Percentiles rank a stretch among this genome's conserved stretches.
phyloP scores from a whole-genome alignment of 2,888 invertebrate genomes.

The Diarsia brunnea region DNA sequence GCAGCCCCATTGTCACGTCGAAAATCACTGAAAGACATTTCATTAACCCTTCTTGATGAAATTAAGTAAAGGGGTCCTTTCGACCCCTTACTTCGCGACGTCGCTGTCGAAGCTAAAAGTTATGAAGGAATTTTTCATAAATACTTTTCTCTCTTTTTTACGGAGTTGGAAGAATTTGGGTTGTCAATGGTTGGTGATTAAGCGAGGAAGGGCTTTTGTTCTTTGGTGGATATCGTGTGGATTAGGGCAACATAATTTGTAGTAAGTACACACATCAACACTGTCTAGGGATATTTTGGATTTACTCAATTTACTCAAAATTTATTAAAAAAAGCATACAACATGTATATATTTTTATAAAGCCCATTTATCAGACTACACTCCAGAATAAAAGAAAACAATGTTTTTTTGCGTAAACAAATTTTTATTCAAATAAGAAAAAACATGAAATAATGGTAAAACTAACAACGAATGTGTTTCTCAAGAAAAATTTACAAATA shows the following conservation, averaged over 20 bases:
- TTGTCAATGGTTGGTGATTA: conserved; percentile 32
- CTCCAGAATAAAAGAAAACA: too few species aligned
- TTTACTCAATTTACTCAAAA: too few species aligned
- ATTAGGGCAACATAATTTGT: neutral
- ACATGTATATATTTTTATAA: too few species aligned
- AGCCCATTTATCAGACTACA: too few species aligned
- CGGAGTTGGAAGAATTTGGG: conserved; percentile 34
- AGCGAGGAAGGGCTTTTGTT: neutral
- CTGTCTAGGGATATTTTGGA: too few species aligned
- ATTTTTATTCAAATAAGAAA: too few species aligned
- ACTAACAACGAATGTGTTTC: too few species aligned
- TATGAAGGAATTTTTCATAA: conserved; percentile 65
- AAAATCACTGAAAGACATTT: conserved; percentile 66
- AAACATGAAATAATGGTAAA: too few species aligned
- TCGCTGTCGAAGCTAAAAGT: conserved; percentile 47
- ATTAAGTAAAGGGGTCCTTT: conserved; percentile 62
- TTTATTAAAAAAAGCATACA: too few species aligned
- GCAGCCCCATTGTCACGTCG: conserved; percentile 55
- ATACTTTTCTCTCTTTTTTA: conserved; percentile 52
- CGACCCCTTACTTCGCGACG: conserved; percentile 47
- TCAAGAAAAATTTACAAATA: too few species aligned
- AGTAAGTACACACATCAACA: too few species aligned
- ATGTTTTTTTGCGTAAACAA: too few species aligned
- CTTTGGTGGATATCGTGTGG: neutral
- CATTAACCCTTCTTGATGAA: conserved; percentile 69